These are phyloP conservation scores for Thymelicus sylvestris DNA, from an alignment of 2,888 invertebrate species.

Conservation along the genomic window DNA sequence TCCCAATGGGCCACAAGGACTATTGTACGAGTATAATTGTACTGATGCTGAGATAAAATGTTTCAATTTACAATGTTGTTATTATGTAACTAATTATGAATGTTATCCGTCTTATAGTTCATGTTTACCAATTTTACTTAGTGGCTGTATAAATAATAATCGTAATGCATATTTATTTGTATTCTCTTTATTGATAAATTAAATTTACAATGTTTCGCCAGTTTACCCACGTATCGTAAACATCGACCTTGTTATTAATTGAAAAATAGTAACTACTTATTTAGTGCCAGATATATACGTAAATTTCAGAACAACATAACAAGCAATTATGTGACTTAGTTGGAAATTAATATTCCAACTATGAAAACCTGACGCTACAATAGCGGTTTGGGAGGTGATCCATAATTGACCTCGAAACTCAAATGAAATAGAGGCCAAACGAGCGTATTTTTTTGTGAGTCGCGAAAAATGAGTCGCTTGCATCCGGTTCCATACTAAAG, in stretches of 20 bases:
- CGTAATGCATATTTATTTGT: no score
- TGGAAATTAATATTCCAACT: background rate
- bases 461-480: no score
- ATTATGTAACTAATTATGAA: background rate
- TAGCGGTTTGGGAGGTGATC: constrained; percentile 27
- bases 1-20: constrained; percentile 68
- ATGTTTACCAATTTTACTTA: background rate
- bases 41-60: constrained; percentile 19
- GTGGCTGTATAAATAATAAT: no score
- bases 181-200: no score
- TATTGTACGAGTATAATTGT: constrained; percentile 61
- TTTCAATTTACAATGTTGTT: constrained; percentile 11
- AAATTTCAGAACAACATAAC: no score
- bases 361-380: background rate
- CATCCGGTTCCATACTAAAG: no score
- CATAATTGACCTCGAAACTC: constrained; percentile 71
- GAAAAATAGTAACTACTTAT: no score
- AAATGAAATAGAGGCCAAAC: constrained; percentile 58
- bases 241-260: no score
- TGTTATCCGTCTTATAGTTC: background rate
- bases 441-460: no score
- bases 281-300: no score
- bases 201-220: no score
- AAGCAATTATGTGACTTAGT: background rate
- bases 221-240: no score